Evolutionary conservation across 2,113 vertebrate genomes (phyloP).

Genomic region (Campylorhamphus procurvoides): DNA sequence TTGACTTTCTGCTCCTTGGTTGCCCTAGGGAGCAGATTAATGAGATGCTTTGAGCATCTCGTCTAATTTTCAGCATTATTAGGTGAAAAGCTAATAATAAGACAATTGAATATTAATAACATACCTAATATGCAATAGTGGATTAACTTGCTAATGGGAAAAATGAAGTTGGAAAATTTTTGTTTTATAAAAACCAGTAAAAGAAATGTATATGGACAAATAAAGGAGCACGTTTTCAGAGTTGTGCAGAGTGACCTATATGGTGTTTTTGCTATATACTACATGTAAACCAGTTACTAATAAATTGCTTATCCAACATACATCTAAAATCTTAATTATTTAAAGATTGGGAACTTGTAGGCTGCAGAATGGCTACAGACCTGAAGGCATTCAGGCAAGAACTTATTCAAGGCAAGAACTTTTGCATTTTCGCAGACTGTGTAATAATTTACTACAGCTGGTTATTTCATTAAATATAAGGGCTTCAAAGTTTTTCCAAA

Average conservation of each 20-base stretch:
- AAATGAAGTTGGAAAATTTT: background rate
- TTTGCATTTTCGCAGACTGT: background rate
- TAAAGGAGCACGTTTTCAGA: background rate
- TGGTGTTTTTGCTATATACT: background rate
- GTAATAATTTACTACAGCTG: background rate
- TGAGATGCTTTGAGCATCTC: background rate
- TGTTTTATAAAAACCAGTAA: background rate
- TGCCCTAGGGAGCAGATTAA: background rate
- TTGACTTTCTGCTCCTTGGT: background rate
- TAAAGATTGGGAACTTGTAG: background rate
- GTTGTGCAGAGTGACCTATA: background rate
- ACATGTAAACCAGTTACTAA: background rate
- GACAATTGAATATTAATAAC: constrained; percentile 12
- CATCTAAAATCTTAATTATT: background rate
- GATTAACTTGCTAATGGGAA: background rate
- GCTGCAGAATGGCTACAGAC: background rate
- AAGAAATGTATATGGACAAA: background rate
- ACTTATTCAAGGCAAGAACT: background rate
- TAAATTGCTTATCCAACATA: background rate
- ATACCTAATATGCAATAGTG: background rate
- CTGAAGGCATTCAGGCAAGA: background rate
- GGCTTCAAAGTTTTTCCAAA: background rate
- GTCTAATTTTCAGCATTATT: too few species aligned
- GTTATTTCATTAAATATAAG: background rate
- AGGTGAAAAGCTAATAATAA: constrained; percentile 12